Base-by-base conservation (phyloP, 30 jellyfish, hydroid and myxozoan species). In the Chironex yamaguchii region DNA sequence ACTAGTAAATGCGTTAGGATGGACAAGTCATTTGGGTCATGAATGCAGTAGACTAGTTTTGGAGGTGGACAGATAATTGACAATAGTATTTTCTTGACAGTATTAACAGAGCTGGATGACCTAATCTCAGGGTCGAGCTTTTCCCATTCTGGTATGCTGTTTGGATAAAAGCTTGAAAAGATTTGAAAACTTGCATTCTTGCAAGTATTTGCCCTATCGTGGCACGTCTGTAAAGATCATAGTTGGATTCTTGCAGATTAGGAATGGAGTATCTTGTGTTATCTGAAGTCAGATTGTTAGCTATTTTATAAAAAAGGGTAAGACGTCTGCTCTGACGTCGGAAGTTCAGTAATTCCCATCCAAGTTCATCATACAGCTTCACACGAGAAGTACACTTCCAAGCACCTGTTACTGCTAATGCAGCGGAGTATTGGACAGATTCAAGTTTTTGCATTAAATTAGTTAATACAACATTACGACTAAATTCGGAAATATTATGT, bases 371-470 rank as follows among this genome's bases (percentile, higher is more conserved):
- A 26, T 20, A 53, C 33, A 63, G 53, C 74, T 62, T 79, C 21
- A 62, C 81, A 30, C 83, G 84, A 17, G 90, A 79, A 1, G 83
- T 34, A 23, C 90, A 72, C 63, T 79, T 79, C 83, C 82, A 79
- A 35, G 82, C 82, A 11, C 64, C 71, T 20, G 77, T 76, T 23
- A 76, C 54, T 9, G 88, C 77, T 29, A 52, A 36, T 27, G n/a
- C 73, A 34, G 85, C 85, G 25, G 81, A 28, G 25, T 52, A 62
- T 52, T 52, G 85, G 85, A 42, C 36, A 71, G 71, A 33, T 71
- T 71, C 85, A 34, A 71, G 76, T 23, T 71, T 71, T 35, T 71
- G 71, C 85, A 23, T 33, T 71, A 36, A 71, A 36, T 71, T 0
- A 34, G 76, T 71, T 71, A 36, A 23, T 9, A 33, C 31, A 33